Conservation (phyloP, 2,888 invertebrate genomes). For the Nymphalis c-album region DNA sequence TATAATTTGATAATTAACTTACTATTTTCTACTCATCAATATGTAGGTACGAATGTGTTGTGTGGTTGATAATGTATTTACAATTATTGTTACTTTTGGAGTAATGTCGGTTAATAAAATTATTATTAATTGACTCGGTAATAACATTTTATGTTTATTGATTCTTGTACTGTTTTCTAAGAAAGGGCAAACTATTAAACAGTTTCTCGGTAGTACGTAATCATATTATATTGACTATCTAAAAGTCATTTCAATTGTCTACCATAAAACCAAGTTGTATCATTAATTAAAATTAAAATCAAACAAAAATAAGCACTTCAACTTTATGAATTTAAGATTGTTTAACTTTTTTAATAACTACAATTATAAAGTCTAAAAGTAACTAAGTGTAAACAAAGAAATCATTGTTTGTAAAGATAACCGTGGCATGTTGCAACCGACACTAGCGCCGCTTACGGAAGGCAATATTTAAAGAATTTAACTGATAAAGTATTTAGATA, state of each 20-base stretch:
- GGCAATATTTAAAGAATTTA: constrained; percentile 74
- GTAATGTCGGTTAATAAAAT: no score
- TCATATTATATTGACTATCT: no score
- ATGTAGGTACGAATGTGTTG: no score
- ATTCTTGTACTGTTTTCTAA: no score
- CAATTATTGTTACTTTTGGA: no score
- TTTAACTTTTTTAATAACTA: not conserved
- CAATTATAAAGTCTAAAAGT: not conserved
- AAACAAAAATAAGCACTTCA: not conserved
- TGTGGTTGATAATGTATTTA: no score
- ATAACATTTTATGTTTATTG: no score
- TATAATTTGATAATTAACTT: no score
- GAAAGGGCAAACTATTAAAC: no score
- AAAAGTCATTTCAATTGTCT: not conserved
- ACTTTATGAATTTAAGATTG: not conserved
- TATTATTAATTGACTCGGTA: no score
- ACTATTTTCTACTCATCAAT: no score
- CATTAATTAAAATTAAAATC: not conserved
- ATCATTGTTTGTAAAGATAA: constrained; percentile 36
- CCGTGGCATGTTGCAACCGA: constrained; percentile 33
- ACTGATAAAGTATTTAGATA: constrained; percentile 43
- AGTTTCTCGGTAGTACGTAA: no score
- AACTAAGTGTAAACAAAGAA: constrained; percentile 11
- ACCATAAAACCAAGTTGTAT: not conserved
- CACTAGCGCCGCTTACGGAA: constrained; percentile 46